Conservation (phyloP, 2,888 invertebrate species). For the Cantharis rufa region DNA sequence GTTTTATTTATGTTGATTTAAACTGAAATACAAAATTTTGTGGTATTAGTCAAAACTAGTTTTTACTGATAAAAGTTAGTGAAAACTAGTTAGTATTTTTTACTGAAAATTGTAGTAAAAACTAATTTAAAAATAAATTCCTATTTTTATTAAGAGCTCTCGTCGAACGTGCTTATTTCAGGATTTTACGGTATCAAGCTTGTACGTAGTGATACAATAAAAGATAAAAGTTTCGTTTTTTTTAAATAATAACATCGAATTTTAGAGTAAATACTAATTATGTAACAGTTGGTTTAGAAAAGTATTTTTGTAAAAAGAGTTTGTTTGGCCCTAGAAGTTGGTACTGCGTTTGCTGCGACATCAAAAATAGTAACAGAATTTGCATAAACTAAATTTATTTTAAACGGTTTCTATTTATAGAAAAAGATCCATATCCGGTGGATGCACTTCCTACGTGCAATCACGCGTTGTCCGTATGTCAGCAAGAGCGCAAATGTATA, state of each 20-base stretch:
- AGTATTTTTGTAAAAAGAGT: neutral
- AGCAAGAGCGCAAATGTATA: constrained; percentile 78
- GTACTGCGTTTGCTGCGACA: neutral
- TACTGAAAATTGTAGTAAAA: neutral
- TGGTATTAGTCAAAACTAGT: neutral
- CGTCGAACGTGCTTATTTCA: too few species aligned
- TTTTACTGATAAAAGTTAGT: neutral
- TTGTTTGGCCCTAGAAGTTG: neutral
- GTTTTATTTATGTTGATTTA: neutral
- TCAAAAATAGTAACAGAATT: neutral
- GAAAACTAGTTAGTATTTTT: too few species aligned
- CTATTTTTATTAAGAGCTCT: too few species aligned
- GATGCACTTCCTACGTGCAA: constrained; percentile 89
- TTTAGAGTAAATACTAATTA: neutral
- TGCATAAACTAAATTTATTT: neutral
- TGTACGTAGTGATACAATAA: too few species aligned
- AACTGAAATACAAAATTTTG: neutral
- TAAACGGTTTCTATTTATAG: constrained; percentile 59
- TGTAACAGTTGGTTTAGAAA: neutral
- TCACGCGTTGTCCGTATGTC: constrained; percentile 84
- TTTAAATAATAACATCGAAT: too few species aligned
- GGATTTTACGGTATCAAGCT: too few species aligned
- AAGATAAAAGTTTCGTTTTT: too few species aligned
- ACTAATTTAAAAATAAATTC: too few species aligned
- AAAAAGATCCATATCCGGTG: constrained; percentile 87